Evolutionary conservation across 2,113 vertebrate species (phyloP), one percentile per base, ranked within the genome.

Genomic region (Cyprinus carpio): DNA sequence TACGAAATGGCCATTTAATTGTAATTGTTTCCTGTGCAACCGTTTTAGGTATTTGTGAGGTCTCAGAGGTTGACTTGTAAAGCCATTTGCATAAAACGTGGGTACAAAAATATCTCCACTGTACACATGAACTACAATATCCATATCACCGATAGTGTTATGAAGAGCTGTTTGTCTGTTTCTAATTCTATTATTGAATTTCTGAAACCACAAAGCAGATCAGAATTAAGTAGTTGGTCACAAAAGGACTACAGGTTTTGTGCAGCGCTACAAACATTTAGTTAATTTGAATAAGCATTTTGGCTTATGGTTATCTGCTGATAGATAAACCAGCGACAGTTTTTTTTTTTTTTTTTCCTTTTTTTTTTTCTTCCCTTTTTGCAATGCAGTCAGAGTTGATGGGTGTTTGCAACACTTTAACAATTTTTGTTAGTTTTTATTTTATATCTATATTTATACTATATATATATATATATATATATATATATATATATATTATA

Each of bases 201-300:
- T 76, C 51, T 31, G 74, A 77, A 77, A 77, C 49, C 27, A 49
- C 43, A 56, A 77, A 77, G 49, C 75, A 77, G 49, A 56, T 46
- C 40, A 27, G 31, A 49, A 77, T 34, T 27, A 77, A 77, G 75
- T 18, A n/a, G 49, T 56, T 77, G 27, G 51, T 56, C 75, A 49
- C 75, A 56, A 77, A 51, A 11, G 49, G 27, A 46, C 16, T 54
- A 18, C 23, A 77, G 15, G 29, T 77, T 56, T 16, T 34, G 49
- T 54, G 46, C 74, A 29, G 43, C 54, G 49, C 46, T 54, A 16
- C 49, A 77, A 77, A 54, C 49, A 31, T 34, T 34, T 51, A 23
- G 49, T 77, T 56, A 0, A 77, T 77, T 77, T 77, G 13, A 54
- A 51, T 75, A 75, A 75, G 54, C 15, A 34, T 27, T 34, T 51